phyloP scores from a whole-genome alignment of 2,113 vertebrate species.

The Prietella phreatophila region DNA sequence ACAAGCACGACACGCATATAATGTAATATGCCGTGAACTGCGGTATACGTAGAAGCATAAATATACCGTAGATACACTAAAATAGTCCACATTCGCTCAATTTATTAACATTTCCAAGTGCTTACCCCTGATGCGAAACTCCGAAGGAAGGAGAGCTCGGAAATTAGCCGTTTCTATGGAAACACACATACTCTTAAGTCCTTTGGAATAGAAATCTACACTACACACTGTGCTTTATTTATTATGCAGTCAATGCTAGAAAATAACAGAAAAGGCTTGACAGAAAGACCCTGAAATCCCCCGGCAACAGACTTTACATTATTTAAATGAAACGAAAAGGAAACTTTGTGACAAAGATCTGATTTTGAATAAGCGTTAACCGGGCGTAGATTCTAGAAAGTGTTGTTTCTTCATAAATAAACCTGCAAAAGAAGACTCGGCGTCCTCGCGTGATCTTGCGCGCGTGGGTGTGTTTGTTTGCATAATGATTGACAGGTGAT shows the following conservation, averaged over 20 bases:
- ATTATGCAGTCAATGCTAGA: constrained; percentile 12
- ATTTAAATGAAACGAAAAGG: not conserved
- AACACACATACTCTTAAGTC: not conserved
- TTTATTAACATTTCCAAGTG: not conserved
- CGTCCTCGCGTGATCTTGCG: no score
- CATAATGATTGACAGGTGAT: not conserved
- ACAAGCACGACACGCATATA: not conserved
- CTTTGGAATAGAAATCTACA: not conserved
- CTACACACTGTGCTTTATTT: not conserved
- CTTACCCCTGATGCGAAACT: not conserved
- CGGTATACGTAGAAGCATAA: not conserved
- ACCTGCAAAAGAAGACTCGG: not conserved
- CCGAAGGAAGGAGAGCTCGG: not conserved
- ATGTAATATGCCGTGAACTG: not conserved
- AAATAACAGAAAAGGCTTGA: not conserved
- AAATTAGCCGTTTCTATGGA: constrained; percentile 20
- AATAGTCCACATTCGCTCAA: not conserved
- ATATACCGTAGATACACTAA: not conserved
- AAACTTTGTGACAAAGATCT: not conserved
- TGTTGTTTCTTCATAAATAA: not conserved
- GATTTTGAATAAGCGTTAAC: not conserved
- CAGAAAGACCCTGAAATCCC: not conserved
- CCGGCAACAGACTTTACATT: not conserved
- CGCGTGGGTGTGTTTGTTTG: not conserved
- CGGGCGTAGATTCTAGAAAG: not conserved